A percentile compares a stretch with the other conserved stretches of the same genome.
Evolutionary conservation across 2,113 vertebrate genomes (phyloP).

Genomic region (Tonatia bakeri): DNA sequence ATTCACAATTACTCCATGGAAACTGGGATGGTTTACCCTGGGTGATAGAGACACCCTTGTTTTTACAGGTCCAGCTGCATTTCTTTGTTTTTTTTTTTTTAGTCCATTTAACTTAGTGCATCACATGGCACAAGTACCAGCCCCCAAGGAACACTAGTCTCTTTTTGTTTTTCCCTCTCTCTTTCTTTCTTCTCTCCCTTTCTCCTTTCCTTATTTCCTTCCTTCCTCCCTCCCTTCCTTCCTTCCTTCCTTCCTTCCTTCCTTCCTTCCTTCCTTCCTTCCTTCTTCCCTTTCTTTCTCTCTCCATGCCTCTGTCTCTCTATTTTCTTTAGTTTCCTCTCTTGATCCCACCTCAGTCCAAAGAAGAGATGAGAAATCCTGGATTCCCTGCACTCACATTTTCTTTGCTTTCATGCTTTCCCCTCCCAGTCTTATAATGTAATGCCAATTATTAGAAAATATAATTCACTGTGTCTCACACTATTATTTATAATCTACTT

Average conservation of each 20-base stretch:
- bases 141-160: not conserved
- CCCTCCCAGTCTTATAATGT: not conserved
- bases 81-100: not conserved
- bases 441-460: conserved; percentile 62
- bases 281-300: not conserved
- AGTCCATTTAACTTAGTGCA: not conserved
- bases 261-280: no score
- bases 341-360: not conserved
- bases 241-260: fast-evolving
- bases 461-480: conserved; percentile 57
- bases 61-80: not conserved
- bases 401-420: conserved; percentile 18
- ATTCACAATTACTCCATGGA: not conserved
- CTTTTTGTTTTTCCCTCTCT: not conserved
- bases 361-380: not conserved
- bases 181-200: fast-evolving
- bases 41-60: not conserved
- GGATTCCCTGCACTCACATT: not conserved
- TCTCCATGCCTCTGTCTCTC: not conserved
- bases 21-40: not conserved
- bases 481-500: conserved; percentile 35
- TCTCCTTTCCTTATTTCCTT: fast-evolving
- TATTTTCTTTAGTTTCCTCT: not conserved
- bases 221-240: fast-evolving
- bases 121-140: not conserved